Evolutionary conservation across 2,797 vertebrate genomes (phyloP).

Genomic region (Esox masquinongy): DNA sequence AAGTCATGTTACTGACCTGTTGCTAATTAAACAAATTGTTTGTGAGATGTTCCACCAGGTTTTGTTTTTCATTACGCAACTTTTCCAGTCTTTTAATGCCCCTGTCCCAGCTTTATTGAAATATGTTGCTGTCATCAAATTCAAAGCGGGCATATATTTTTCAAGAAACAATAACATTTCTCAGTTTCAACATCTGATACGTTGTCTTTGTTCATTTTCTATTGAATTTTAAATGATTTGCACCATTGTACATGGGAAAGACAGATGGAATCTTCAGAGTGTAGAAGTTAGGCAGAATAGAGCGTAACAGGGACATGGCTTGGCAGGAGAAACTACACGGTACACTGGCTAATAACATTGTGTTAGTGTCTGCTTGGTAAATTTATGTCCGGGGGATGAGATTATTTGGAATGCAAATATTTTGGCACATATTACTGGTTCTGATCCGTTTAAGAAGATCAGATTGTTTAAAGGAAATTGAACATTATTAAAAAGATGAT

Average conservation of each 20-base stretch:
- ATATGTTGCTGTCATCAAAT: too few species aligned
- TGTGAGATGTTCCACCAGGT: too few species aligned
- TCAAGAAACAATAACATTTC: too few species aligned
- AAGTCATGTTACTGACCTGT: too few species aligned
- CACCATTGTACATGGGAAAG: background rate
- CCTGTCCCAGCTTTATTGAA: too few species aligned
- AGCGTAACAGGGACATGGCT: background rate
- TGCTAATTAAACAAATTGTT: too few species aligned
- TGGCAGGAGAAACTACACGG: background rate
- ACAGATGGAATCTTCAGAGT: background rate
- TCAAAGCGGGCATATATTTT: too few species aligned
- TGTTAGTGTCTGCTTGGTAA: background rate
- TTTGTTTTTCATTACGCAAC: too few species aligned
- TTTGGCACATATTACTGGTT: background rate
- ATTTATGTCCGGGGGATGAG: background rate
- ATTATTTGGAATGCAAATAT: background rate
- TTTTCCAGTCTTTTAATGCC: too few species aligned
- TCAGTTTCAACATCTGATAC: too few species aligned
- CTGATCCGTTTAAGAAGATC: background rate
- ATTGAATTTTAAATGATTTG: too few species aligned
- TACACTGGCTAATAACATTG: background rate
- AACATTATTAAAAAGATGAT: background rate
- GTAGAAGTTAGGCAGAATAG: background rate
- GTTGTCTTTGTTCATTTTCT: too few species aligned
- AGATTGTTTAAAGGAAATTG: background rate